Evolutionary conservation across 2,113 vertebrate species (phyloP), one percentile per base, ranked within the genome.

Genomic region (Malurus cyaneus): DNA sequence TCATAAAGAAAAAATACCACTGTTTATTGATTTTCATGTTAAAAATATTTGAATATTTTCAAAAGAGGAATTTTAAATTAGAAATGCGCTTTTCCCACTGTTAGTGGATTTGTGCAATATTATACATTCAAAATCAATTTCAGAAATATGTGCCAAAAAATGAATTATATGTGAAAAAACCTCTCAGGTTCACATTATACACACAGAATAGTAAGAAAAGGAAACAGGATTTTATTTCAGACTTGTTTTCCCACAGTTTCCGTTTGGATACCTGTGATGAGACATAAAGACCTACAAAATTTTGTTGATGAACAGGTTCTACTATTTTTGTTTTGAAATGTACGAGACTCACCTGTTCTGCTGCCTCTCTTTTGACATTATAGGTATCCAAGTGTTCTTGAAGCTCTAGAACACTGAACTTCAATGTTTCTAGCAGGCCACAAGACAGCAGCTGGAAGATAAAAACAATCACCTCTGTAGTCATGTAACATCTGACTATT

Each of bases 361-460:
- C 99, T 65, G 99, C 98, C 86, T 99, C 99, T 94, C 98, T 98
- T 96, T 99, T 99, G 94, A 97, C 97, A 69, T 98, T 99, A 95
- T 99, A 99, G 3, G 99, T 99, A 96, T 99, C 99, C 97, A 99
- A 97, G 89, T 99, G 99, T 96, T 99, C 99, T 95, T 99, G 99
- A 77, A 99, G 97, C 97, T 99, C 99, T 95, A 99, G 96, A 82
- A 99, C 99, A 87, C 99, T 99, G 94, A 99, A 99, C 95, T 99
- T 99, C 95, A 99, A 96, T 19, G 98, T 99, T 97, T 99, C 99
- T 92, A 99, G 97, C 86, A 99, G 98, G 64, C 98, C 99, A 98
- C 98, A 99, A 41, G 99, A 99, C 95, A 99, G 98, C 65, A 99
- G 97, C 99, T 99, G 97, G 80, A 96, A 96, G 36, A 94, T 20